Conservation (phyloP, 2,888 invertebrate genomes). For the Aphelenchoides bicaudatus region DNA sequence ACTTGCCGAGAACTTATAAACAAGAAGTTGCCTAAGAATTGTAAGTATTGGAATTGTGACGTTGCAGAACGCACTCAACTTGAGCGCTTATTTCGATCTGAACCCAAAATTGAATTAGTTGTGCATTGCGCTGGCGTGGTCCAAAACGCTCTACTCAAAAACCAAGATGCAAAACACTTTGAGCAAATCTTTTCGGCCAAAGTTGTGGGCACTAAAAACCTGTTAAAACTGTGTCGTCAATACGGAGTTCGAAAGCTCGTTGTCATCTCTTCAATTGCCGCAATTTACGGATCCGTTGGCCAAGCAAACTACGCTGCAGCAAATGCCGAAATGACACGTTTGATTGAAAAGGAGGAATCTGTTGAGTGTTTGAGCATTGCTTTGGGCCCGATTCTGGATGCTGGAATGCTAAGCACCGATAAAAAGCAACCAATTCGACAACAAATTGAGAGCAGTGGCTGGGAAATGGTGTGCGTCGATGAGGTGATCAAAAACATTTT, state of each 20-base stretch:
- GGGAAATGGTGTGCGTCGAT: conserved; percentile 35
- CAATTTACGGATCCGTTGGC: conserved; percentile 47
- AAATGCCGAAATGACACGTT: conserved; percentile 43
- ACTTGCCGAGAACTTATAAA: not conserved
- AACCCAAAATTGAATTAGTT: conserved; percentile 22
- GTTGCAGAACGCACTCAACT: not conserved
- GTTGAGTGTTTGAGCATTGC: conserved; percentile 21
- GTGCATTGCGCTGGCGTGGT: conserved; percentile 51
- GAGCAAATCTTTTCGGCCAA: conserved; percentile 38
- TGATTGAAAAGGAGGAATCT: conserved; percentile 28
- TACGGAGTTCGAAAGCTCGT: conserved; percentile 23
- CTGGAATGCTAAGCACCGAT: conserved; percentile 45
- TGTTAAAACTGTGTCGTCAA: conserved; percentile 19
- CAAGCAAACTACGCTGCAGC: conserved; percentile 52
- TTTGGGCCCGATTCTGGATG: conserved; percentile 48
- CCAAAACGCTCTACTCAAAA: conserved; percentile 32
- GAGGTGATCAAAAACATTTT: conserved; percentile 8
- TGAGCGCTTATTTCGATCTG: not conserved
- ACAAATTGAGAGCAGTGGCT: conserved; percentile 41
- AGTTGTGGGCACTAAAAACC: conserved; percentile 38
- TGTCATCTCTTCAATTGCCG: conserved; percentile 46
- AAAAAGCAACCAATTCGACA: conserved; percentile 33
- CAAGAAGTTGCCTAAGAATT: not conserved
- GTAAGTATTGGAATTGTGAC: not conserved
- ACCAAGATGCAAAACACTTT: conserved; percentile 28